Evolutionary conservation across 2,113 vertebrate species (phyloP).

Genomic region (Periophthalmus modestus): DNA sequence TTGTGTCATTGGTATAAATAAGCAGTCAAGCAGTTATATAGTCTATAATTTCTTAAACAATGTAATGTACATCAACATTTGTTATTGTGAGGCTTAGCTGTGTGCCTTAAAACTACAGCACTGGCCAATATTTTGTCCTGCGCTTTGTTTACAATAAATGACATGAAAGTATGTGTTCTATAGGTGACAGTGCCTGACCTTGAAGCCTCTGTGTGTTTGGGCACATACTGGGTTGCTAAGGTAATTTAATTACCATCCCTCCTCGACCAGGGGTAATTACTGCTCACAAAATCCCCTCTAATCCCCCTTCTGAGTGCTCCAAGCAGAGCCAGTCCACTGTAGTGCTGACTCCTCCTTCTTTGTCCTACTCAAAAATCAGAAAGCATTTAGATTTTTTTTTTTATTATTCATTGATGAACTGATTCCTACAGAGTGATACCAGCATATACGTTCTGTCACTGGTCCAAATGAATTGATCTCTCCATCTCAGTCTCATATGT

Average conservation of each 20-base stretch:
- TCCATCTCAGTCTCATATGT: conserved; percentile 5
- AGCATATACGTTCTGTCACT: conserved; percentile 8
- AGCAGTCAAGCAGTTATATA: too few relatives aligned
- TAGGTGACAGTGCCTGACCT: conserved; percentile 43
- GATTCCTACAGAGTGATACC: neutral
- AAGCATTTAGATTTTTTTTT: conserved; percentile 4
- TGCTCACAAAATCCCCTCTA: conserved; percentile 74
- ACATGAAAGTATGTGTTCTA: neutral
- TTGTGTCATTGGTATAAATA: too few relatives aligned
- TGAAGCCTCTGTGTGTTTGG: conserved; percentile 37
- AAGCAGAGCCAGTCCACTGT: conserved; percentile 38
- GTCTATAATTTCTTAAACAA: too few relatives aligned
- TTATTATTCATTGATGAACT: neutral
- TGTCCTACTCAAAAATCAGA: conserved; percentile 26
- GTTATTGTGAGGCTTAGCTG: too few relatives aligned
- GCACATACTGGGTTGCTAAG: conserved; percentile 57
- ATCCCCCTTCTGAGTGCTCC: conserved; percentile 64
- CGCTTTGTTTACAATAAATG: neutral
- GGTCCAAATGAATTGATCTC: conserved; percentile 33
- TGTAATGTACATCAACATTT: too few relatives aligned
- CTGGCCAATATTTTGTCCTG: neutral
- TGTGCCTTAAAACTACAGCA: too few relatives aligned
- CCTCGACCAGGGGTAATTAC: conserved; percentile 69
- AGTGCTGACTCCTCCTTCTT: conserved; percentile 36
- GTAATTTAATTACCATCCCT: conserved; percentile 78